Evolutionary conservation across 1,140 invertebrate genomes (phyloP), one percentile per base, ranked within the genome.

Genomic region (Megalopta genalis): DNA sequence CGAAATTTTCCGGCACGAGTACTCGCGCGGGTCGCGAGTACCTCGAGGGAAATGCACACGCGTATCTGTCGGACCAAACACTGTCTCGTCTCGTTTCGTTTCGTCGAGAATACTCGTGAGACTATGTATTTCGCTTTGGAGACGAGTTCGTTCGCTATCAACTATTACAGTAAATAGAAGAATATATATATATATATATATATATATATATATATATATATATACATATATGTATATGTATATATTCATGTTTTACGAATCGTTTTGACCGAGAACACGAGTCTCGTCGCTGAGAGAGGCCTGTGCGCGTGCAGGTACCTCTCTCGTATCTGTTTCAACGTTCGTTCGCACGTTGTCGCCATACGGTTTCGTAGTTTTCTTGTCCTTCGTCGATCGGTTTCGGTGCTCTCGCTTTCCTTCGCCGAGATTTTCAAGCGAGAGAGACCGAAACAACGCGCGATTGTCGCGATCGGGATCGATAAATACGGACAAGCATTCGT

Each of bases 11-110:
- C 7, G 10, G 9, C 16, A 49, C 23, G 16, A 18, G 12, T 4
- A 76, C 57, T 83, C 74, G 82, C 64, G 82, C 82, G 23, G 81
- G 82, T 69, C 82, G 82, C 82, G 70, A 71, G 21, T 37, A 57
- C 18, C 5, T 23, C 7, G 52, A 69, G 59, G 63, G 16, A 72
- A n/a, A 21, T 18, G 10, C 25, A 66, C 32, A 59, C 9, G 0
- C n/a, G 18, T 16, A 59, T 52, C 32, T 18, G 12, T 42, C 25
- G 25, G 10, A 63, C 14, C 10, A 63, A 21, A 23, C 14, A 10
- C 10, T 18, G 49, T 57, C n/a, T 57, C 8, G n/a, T 57, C 2
- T 57, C 49, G 39, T 42, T 42, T 52, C 16, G 32, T 74, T 57
- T 63, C 37, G 59, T 39, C 59, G 14, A 66, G 14, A 66, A 23